Base-by-base conservation (phyloP, 2,113 vertebrate genomes). In the Osmerus mordax region DNA sequence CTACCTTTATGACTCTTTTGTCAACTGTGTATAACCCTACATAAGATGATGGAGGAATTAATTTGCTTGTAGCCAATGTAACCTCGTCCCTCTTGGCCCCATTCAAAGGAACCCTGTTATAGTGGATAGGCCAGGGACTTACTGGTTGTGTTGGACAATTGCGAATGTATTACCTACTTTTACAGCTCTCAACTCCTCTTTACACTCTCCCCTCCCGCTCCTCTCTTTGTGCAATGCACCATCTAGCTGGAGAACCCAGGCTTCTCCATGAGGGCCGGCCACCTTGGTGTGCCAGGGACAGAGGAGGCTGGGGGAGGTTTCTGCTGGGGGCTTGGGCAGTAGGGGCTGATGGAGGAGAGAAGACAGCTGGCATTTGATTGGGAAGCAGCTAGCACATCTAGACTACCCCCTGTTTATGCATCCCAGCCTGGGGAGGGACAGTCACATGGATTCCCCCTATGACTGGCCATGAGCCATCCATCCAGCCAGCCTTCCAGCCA, bases 331-430 rank as follows among this genome's bases (percentile, higher is more conserved):
- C 29, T 7, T 8, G 5, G 63, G 62, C 3, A 36, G 5, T 64
- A 5, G 16, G 14, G 70, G 29, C 23, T 23, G 11, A 12, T 5
- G 63, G 64, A 58, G 28, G 16, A 71, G 73, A 52, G 72, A 62
- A 60, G 67, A 74, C 77, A 83, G 79, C 73, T 75, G 78, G 68
- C 32, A 9, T 59, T 69, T 74, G 72, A 75, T 71, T 59, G 61
- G 66, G 74, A 74, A 66, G 72, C 75, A 71, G 74, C 55, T 67
- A 76, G 70, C 52, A 0, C 68, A 66, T 63, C 71, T 56, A 65
- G 6, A 60, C n/a, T 19, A 8, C 19, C 58, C 18, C 11, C 18
- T 11, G 18, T 19, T 60, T 19, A 11, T 16, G 15, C 55, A 56
- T 3, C 15, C 16, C 55, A 56, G 15, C 15, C n/a, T 19, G 15